Conservation (phyloP, 2,113 vertebrate genomes). For the Corvus moneduloides region DNA sequence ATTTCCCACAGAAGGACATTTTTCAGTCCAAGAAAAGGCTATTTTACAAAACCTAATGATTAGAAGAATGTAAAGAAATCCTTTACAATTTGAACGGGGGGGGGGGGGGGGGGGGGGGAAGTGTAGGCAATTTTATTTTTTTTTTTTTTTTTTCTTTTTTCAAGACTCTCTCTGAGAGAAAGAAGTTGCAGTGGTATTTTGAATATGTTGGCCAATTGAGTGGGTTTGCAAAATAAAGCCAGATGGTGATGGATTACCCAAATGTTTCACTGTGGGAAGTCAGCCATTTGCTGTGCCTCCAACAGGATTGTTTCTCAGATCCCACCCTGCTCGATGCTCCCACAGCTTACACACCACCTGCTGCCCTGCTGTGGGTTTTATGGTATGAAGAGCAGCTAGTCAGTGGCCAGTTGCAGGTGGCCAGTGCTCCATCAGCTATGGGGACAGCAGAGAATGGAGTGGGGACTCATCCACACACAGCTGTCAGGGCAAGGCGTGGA, state of each 20-base stretch:
- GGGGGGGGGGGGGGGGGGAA: fast-evolving
- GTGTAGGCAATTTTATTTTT: background rate
- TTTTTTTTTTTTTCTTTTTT: too few species aligned
- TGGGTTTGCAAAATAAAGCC: conserved; percentile 45
- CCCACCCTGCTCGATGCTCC: background rate
- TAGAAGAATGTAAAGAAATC: background rate
- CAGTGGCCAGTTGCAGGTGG: background rate
- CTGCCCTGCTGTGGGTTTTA: background rate
- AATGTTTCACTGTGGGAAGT: conserved; percentile 5
- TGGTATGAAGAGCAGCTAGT: fast-evolving
- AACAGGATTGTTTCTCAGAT: background rate
- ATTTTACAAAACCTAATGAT: background rate
- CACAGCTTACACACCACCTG: background rate
- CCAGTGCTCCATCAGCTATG: background rate
- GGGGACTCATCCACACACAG: background rate
- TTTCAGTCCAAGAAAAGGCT: background rate
- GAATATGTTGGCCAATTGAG: conserved; percentile 24
- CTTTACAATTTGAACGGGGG: background rate
- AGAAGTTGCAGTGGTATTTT: background rate
- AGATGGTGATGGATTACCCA: conserved; percentile 50
- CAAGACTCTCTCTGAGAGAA: background rate
- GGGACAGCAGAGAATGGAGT: background rate
- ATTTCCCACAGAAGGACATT: background rate
- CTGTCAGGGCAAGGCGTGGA: fast-evolving
- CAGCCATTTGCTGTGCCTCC: background rate